Conservation (phyloP, 2,888 invertebrate genomes). For the Lasioglossum vierecki region DNA sequence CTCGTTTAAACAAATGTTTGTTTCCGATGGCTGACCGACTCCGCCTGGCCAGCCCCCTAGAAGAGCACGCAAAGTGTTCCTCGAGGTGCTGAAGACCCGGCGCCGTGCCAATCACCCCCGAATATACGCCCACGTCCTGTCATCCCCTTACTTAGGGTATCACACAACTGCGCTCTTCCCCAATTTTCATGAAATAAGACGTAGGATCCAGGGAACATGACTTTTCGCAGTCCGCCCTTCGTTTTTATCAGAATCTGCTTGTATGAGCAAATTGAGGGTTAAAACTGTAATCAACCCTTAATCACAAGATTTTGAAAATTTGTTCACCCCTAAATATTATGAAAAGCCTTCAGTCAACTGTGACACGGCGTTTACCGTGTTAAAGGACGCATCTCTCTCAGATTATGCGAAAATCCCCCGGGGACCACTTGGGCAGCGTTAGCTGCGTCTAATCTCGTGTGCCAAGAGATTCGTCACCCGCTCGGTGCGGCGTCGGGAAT, state of each 20-base stretch:
- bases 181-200: neutral
- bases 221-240: neutral
- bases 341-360: neutral
- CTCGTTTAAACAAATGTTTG: slow-evolving; percentile 81
- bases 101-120: slow-evolving; percentile 50
- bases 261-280: neutral
- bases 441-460: slow-evolving; percentile 28
- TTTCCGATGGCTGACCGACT: slow-evolving; percentile 60
- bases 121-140: slow-evolving; percentile 36
- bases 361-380: neutral
- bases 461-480: slow-evolving; percentile 37
- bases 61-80: slow-evolving; percentile 29
- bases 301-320: neutral
- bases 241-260: neutral
- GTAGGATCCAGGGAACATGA: neutral
- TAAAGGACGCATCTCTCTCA: neutral
- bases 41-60: slow-evolving; percentile 61
- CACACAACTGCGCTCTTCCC: neutral
- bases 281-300: neutral
- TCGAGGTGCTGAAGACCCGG: slow-evolving; percentile 48
- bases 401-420: neutral
- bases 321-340: neutral
- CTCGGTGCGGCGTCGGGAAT: neutral
- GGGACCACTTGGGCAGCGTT: neutral
- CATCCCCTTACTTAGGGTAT: slow-evolving; percentile 39